Evolutionary conservation across 2,797 vertebrate species (phyloP), one percentile per base, ranked within the genome.

Genomic region (Apodemus agrarius): DNA sequence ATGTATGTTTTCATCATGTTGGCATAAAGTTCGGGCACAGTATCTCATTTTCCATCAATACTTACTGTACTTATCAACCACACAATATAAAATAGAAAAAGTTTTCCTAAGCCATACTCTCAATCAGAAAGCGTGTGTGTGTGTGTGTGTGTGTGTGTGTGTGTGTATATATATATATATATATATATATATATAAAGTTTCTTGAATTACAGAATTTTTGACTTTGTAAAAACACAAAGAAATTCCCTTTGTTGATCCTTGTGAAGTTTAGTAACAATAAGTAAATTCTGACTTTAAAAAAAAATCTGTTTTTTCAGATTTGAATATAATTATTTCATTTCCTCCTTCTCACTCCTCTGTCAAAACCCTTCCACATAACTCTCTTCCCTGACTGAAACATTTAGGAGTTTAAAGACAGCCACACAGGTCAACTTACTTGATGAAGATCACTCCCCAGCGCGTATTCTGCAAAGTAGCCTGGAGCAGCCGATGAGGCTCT

Each of bases 391-490:
- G 22, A 16, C 65, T 87, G 81, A 88, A 49, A 94, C 14, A 89
- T 1, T 0, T 79, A 4, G 57, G 93, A 80, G 40, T 75, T 69
- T 83, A 52, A 93, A 92, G 92, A 84, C n/a, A 86, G 91, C 34
- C 92, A 81, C 34, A 95, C 1, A 89, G 82, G 93, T 89, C 81
- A 83, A 96, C 98, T 97, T 98, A 99, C 99, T 98, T 99, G 99
- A 98, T 99, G 99, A 96, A 99, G 99, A 97, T 99, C 99, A 0
- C 98, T 99, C 82, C 99, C 99, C 97, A 99, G 80, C 2, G 98
- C 98, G 86, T 99, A 99, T 94, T 99, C 99, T 97, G 99, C 99
- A 98, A 99, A 99, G 97, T 99, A 99, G 16, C 99, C 99, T 0
- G 99, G 63, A 12, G 99, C 99, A 43, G 99, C 99, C 31, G 99